A percentile compares a stretch with the other conserved stretches of the same genome.
These are phyloP conservation scores for Diorhabda elongata DNA, from an alignment of 1,140 invertebrate genomes.

Conservation along the genomic window DNA sequence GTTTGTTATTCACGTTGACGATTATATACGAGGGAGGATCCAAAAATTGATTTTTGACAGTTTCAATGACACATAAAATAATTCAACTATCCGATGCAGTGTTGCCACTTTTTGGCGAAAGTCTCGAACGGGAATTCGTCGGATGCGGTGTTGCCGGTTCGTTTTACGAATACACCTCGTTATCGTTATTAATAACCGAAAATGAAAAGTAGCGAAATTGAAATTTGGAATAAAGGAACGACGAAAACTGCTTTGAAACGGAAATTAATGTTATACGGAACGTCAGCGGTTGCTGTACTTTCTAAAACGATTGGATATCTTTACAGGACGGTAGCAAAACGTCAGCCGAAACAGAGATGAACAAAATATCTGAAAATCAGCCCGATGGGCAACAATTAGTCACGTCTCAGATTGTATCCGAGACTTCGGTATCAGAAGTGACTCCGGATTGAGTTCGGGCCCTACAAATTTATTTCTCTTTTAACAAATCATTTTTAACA, in stretches of 20 bases:
- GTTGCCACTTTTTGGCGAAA: too few relatives aligned
- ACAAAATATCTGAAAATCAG: constrained; percentile 40
- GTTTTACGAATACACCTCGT: too few relatives aligned
- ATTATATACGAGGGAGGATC: too few relatives aligned
- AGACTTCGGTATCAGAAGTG: constrained; percentile 34
- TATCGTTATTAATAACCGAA: too few relatives aligned
- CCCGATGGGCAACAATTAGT: constrained; percentile 28
- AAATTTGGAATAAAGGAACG: not conserved
- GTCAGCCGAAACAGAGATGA: constrained; percentile 41
- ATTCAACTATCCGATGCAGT: too few relatives aligned
- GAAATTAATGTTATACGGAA: not conserved
- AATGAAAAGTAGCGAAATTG: too few relatives aligned
- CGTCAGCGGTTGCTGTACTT: not conserved
- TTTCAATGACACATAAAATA: too few relatives aligned
- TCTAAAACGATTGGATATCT: constrained; percentile 41
- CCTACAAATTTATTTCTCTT: not conserved
- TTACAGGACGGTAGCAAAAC: constrained; percentile 47
- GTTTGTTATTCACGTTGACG: constrained; percentile 9
- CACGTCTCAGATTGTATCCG: constrained; percentile 33
- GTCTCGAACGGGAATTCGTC: too few relatives aligned
- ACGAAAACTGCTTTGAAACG: constrained; percentile 5
- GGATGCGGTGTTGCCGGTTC: too few relatives aligned
- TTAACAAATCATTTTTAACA: too few relatives aligned
- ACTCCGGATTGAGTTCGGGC: constrained; percentile 30
- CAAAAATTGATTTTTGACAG: too few relatives aligned